Evolutionary conservation across 2,797 vertebrate genomes (phyloP).

Genomic region (Pseudopleuronectes americanus): DNA sequence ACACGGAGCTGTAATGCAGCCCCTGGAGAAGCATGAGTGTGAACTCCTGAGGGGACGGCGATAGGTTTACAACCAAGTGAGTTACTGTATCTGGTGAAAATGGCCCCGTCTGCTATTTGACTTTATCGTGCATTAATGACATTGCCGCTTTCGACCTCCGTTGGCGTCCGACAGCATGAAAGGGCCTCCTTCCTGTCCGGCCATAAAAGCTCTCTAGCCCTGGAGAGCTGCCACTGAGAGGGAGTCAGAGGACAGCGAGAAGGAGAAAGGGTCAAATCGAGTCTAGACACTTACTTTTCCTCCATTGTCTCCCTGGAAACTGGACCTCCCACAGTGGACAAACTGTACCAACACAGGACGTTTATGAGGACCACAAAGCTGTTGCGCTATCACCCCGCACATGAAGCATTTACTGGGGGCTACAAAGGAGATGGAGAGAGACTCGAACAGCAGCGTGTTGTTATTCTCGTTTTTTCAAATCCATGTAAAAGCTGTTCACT

Average conservation of each 20-base stretch:
- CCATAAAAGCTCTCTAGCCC: conserved; percentile 44
- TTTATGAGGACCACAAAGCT: conserved; percentile 2
- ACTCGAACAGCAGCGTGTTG: background rate
- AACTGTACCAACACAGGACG: background rate
- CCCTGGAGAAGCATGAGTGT: conserved; percentile 42
- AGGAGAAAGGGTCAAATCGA: conserved; percentile 39
- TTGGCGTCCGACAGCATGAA: conserved; percentile 37
- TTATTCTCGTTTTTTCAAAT: background rate
- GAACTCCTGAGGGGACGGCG: conserved; percentile 29
- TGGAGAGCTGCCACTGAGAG: conserved; percentile 37
- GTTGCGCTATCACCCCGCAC: background rate
- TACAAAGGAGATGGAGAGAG: background rate
- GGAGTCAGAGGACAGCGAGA: conserved; percentile 25
- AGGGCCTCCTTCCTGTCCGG: conserved; percentile 27
- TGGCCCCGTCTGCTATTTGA: conserved; percentile 22
- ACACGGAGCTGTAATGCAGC: conserved; percentile 26
- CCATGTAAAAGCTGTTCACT: background rate
- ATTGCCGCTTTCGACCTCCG: conserved; percentile 41
- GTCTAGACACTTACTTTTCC: conserved; percentile 31
- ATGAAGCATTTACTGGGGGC: background rate
- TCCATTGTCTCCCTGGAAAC: conserved; percentile 22
- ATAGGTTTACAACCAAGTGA: conserved; percentile 42
- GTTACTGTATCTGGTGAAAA: conserved; percentile 32
- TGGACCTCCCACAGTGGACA: background rate
- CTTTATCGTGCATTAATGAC: conserved; percentile 56